Base-by-base conservation (phyloP, 2,113 vertebrate species). In the Chitala chitala region DNA sequence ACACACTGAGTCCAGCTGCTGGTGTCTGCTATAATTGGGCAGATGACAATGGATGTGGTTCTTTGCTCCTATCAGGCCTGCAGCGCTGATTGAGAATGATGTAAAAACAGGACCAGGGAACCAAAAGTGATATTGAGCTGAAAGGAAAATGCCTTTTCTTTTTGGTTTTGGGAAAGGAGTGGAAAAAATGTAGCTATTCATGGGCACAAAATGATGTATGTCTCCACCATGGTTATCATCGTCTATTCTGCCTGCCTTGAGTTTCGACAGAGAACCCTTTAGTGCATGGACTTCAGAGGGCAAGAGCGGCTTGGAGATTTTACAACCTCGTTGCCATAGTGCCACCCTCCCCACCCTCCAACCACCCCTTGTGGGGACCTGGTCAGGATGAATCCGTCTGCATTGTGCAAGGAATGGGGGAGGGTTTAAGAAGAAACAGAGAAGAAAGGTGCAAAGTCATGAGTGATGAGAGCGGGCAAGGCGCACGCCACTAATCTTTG, bases 401-500 rank as follows among this genome's bases (percentile, higher is more conserved):
- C 53, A 42, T 69, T 54, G 44, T 17, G n/a, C n/a, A n/a, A n/a
- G n/a, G n/a, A n/a, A 59, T 53, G 54, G 58, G 65, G 48, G 53
- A 58, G 31, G 48, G 69, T 36, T 54, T 22, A 10, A 36, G 73
- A 74, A 58, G 65, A 73, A 51, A 73, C 69, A 78, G 73, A 76
- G 76, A 51, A 73, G 71, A 78, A 75, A 76, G 76, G 53, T 65
- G 42, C 17, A 64, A 40, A 29, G 13, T 70, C n/a, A 55, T 46
- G n/a, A 17, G 20, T 4, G 12, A 46, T 12, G 29, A 31, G 29
- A 50, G 22, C 1, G 13, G 54, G 22, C 10, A 22, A 3, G 1
- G 38, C 22, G 26, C 51, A 82, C 77, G 80, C 77, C 84, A 82
- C 82, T 88, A 86, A 86, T 88, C 87, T 86, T 77, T 83, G 84